A percentile compares a stretch with the other conserved stretches of the same genome.
These are phyloP conservation scores for Arenicola marina DNA, from an alignment of 2,888 invertebrate genomes.

Conservation along the genomic window DNA sequence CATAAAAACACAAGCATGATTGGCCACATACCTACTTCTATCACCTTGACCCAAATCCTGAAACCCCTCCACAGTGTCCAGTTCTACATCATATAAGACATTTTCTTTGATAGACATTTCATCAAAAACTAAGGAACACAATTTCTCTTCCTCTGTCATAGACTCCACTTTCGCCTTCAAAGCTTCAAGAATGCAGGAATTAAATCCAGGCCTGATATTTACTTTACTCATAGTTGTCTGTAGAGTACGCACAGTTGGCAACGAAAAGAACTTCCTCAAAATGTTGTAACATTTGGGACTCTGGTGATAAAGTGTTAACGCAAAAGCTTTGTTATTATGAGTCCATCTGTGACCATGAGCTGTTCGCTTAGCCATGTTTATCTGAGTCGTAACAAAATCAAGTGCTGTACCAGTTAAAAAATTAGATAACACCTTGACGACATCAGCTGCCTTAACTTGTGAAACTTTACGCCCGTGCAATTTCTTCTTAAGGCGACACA, in stretches of 20 bases:
- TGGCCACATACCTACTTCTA: no score
- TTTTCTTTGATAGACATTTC: background rate
- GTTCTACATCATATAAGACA: background rate
- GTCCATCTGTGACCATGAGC: no score
- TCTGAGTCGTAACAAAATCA: no score
- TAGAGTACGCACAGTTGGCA: constrained; percentile 1
- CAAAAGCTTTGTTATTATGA: constrained; percentile 1
- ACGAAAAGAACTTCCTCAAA: background rate
- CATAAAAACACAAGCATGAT: constrained; percentile 9
- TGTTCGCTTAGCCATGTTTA: no score
- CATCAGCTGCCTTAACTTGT: no score
- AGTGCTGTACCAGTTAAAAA: no score
- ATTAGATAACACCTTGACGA: no score
- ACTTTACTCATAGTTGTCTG: background rate
- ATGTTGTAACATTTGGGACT: background rate
- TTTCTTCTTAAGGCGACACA: no score
- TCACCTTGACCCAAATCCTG: no score
- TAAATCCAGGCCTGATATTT: background rate
- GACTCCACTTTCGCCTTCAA: background rate
- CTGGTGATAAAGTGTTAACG: no score
- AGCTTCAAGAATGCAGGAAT: background rate
- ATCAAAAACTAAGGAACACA: background rate
- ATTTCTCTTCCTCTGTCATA: background rate
- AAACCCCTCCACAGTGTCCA: constrained; percentile 5
- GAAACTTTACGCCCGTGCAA: no score